These are phyloP conservation scores for Eupithecia subfuscata DNA, from an alignment of 2,888 invertebrate species.

Conservation along the genomic window DNA sequence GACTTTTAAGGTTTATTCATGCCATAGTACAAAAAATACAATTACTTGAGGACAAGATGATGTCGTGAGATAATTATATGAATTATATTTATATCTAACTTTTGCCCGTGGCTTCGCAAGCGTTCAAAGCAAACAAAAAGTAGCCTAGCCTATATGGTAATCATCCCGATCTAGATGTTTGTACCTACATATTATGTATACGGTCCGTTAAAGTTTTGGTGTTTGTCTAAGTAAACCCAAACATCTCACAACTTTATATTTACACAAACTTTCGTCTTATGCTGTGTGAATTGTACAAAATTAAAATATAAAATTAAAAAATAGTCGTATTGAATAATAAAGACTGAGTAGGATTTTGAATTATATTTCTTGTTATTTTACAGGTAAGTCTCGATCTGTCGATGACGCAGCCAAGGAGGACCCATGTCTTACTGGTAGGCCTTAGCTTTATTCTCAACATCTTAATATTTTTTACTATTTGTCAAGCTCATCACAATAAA, in stretches of 20 bases:
- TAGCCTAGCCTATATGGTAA: background rate
- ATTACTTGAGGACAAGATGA: background rate
- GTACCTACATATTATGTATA: background rate
- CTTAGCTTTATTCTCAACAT: conserved; percentile 34
- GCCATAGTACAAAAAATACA: background rate
- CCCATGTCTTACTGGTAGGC: conserved; percentile 82
- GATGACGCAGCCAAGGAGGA: conserved; percentile 79
- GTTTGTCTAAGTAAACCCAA: background rate
- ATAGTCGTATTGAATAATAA: background rate
- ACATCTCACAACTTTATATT: background rate
- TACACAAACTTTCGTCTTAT: background rate
- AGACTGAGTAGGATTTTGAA: background rate
- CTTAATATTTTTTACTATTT: background rate
- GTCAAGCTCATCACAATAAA: background rate
- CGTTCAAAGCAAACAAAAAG: background rate
- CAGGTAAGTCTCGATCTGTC: conserved; percentile 81
- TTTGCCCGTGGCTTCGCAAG: too few relatives aligned
- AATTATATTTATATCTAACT: too few relatives aligned
- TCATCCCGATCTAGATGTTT: too few relatives aligned
- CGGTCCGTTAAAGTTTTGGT: background rate
- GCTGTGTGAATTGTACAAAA: too few relatives aligned
- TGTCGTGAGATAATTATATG: background rate
- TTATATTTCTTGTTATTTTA: conserved; percentile 46
- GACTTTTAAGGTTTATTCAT: background rate
- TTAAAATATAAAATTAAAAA: too few relatives aligned